A percentile compares a stretch with the other conserved stretches of the same genome.
Conservation (phyloP, 2,113 vertebrate species). For the Caranx melampygus region DNA sequence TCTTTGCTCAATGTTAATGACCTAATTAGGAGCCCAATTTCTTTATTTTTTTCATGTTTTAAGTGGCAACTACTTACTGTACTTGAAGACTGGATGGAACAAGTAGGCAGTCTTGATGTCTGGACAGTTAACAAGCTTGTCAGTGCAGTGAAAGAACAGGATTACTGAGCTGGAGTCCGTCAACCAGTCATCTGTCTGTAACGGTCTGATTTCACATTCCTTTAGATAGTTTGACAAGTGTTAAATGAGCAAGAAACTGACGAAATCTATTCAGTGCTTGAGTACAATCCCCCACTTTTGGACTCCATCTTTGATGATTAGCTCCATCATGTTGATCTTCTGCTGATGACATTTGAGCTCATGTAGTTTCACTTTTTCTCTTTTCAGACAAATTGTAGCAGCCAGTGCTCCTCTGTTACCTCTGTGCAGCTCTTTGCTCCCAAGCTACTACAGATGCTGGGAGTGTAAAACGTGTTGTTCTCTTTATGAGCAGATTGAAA, state of each 20-base stretch:
- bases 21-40: neutral
- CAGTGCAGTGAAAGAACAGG: constrained; percentile 17
- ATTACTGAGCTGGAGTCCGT: constrained; percentile 8
- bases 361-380: neutral
- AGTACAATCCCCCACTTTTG: constrained; percentile 24
- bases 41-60: neutral
- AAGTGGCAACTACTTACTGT: neutral
- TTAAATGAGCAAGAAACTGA: constrained; percentile 12
- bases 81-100: neutral
- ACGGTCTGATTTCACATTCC: constrained; percentile 11
- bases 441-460: neutral
- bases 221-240: constrained; percentile 9
- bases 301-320: constrained; percentile 17
- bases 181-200: neutral
- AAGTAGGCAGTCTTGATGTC: constrained; percentile 7
- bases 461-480: neutral
- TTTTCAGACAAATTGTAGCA: neutral
- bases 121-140: constrained; percentile 15
- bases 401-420: neutral
- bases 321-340: constrained; percentile 10
- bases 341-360: neutral
- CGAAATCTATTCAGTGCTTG: constrained; percentile 19
- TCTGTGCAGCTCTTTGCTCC: neutral
- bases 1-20: neutral
- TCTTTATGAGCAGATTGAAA: neutral